Evolutionary conservation across 35 echinoderm and acorn worm genomes (phyloP).

Genomic region (Chiridota heheva): DNA sequence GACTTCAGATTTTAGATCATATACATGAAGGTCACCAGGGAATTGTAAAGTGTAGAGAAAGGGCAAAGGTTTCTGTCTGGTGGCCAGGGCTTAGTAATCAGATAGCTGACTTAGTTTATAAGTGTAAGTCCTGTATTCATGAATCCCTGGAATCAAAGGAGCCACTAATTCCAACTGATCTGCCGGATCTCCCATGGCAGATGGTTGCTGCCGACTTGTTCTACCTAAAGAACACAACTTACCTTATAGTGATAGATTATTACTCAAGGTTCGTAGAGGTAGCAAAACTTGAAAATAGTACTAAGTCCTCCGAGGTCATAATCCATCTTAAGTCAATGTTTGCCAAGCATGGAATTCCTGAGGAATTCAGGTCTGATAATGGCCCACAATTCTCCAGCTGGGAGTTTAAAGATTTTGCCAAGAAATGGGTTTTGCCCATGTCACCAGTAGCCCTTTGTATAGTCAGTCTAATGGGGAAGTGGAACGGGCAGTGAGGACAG

Average conservation of each 20-base stretch:
- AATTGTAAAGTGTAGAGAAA: conserved; percentile 25
- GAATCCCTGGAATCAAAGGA: background rate
- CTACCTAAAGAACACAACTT: too few relatives aligned
- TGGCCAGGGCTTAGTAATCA: conserved; percentile 2
- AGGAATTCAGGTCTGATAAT: too few relatives aligned
- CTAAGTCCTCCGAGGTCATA: too few relatives aligned
- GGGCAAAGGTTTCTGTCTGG: background rate
- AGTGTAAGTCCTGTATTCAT: background rate
- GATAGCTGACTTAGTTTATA: conserved; percentile 4
- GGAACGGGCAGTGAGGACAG: too few relatives aligned
- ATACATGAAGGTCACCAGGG: conserved; percentile 38
- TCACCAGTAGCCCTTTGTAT: too few relatives aligned
- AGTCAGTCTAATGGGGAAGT: too few relatives aligned
- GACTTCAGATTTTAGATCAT: conserved; percentile 4
- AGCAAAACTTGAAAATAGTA: too few relatives aligned
- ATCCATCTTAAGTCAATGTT: too few relatives aligned
- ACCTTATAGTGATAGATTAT: background rate
- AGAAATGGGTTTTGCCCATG: too few relatives aligned
- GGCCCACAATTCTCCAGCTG: too few relatives aligned
- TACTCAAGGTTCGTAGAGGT: background rate
- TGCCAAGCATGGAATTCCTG: too few relatives aligned
- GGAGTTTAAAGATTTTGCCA: too few relatives aligned
- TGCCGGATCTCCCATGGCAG: background rate
- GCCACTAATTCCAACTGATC: background rate
- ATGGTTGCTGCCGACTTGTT: background rate